These are phyloP conservation scores for Drosophila dunni DNA, from an alignment of 1,140 invertebrate genomes.

Conservation along the genomic window DNA sequence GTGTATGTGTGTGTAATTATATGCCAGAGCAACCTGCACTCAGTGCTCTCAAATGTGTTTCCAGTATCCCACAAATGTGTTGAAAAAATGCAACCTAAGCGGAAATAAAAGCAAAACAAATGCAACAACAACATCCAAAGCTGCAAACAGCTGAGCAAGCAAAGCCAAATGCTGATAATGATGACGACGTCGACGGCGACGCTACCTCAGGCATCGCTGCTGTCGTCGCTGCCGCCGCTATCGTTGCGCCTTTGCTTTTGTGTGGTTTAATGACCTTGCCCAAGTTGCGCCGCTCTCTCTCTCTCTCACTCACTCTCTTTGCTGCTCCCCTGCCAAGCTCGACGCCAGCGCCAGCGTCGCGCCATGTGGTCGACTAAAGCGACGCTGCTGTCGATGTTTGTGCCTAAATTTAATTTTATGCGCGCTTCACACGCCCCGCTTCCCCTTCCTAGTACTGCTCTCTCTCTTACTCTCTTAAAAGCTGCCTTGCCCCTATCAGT, in stretches of 20 bases:
- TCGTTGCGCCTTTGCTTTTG: slow-evolving; percentile 43
- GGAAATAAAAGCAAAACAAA: slow-evolving; percentile 70
- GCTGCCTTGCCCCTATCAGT: slow-evolving; percentile 15
- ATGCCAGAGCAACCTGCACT: slow-evolving; percentile 17
- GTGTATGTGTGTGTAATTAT: neutral
- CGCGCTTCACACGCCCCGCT: slow-evolving; percentile 59
- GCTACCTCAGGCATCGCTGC: slow-evolving; percentile 1
- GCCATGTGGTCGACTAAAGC: slow-evolving; percentile 59
- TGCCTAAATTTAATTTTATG: slow-evolving; percentile 81
- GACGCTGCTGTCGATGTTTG: slow-evolving; percentile 37
- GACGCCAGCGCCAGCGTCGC: slow-evolving; percentile 36
- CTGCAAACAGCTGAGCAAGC: slow-evolving; percentile 64
- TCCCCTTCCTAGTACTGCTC: neutral
- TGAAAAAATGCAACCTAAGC: slow-evolving; percentile 73
- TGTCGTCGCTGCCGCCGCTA: slow-evolving; percentile 13
- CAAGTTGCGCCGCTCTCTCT: slow-evolving; percentile 62
- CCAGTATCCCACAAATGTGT: slow-evolving; percentile 38
- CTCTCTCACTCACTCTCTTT: slow-evolving; percentile 26
- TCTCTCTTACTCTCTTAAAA: neutral
- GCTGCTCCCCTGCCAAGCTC: slow-evolving; percentile 71
- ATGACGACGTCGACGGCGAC: slow-evolving; percentile 33
- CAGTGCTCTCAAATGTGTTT: slow-evolving; percentile 32
- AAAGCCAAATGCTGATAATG: slow-evolving; percentile 51
- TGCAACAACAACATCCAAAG: slow-evolving; percentile 35
- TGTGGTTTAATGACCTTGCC: slow-evolving; percentile 81